Percentiles rank a stretch among this genome's conserved stretches.
Conservation (phyloP, 1,140 invertebrate genomes). For the Dendrolimus kikuchii region DNA sequence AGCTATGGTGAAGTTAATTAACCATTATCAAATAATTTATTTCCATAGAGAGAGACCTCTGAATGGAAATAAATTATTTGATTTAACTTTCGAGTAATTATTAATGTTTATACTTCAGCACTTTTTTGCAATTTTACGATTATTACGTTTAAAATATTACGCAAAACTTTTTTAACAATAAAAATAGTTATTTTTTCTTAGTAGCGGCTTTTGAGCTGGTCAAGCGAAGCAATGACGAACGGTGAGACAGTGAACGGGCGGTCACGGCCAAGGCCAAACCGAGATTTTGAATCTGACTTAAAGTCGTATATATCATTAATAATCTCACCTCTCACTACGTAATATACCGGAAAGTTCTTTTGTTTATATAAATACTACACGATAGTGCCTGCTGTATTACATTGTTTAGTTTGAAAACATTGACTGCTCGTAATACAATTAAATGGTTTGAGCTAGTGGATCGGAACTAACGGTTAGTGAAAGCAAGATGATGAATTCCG, state of each 20-base stretch:
- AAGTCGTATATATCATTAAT: conserved; percentile 22
- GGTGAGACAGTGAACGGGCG: conserved; percentile 50
- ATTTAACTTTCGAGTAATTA: no score
- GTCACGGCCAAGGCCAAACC: conserved; percentile 65
- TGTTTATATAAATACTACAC: conserved; percentile 18
- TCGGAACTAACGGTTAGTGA: conserved; percentile 26
- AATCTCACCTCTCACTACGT: conserved; percentile 38
- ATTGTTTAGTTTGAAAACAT: no score
- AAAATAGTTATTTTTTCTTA: conserved; percentile 11
- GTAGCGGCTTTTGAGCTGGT: conserved; percentile 22
- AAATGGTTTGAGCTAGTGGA: neutral
- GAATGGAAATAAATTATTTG: no score
- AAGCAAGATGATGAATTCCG: conserved; percentile 55
- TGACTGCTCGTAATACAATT: no score
- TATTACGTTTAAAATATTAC: no score
- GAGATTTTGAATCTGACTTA: conserved; percentile 28
- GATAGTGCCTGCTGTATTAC: no score
- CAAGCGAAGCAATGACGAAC: conserved; percentile 33
- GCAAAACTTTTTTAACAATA: conserved; percentile 10
- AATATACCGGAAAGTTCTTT: conserved; percentile 22
- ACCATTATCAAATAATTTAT: no score
- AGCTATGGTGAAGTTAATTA: no score
- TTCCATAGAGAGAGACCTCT: no score
- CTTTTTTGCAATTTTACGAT: no score
- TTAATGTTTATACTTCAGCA: no score